Conservation (phyloP, 2,113 vertebrate genomes). For the Pachypanchax playfairii region DNA sequence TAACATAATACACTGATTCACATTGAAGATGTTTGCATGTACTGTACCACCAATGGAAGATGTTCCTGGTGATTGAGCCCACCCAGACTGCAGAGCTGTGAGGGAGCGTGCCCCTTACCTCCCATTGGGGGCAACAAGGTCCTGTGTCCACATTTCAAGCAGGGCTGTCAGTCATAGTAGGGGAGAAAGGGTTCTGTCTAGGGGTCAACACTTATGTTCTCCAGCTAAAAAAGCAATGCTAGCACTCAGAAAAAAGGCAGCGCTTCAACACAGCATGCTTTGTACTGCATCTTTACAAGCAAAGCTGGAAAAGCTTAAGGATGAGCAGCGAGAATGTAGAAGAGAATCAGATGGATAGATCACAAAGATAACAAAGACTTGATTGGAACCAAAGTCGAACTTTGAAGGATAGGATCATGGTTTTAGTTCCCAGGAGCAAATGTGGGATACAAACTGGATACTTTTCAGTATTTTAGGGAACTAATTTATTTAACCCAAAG, state of each 20-base stretch:
- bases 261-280: slow-evolving; percentile 75
- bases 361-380: not conserved
- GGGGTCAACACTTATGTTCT: slow-evolving; percentile 83
- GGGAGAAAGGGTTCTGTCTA: slow-evolving; percentile 78
- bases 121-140: slow-evolving; percentile 76
- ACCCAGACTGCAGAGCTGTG: slow-evolving; percentile 79
- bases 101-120: slow-evolving; percentile 71
- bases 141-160: slow-evolving; percentile 75
- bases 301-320: slow-evolving; percentile 38
- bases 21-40: slow-evolving; percentile 73
- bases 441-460: too few relatives aligned
- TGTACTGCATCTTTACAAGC: slow-evolving; percentile 69
- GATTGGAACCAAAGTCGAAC: not conserved
- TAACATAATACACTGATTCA: slow-evolving; percentile 71
- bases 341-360: slow-evolving; percentile 14
- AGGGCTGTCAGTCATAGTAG: slow-evolving; percentile 78
- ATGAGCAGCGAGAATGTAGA: slow-evolving; percentile 48
- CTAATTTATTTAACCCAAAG: too few relatives aligned
- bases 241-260: slow-evolving; percentile 64
- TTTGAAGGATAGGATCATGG: too few relatives aligned
- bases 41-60: slow-evolving; percentile 72
- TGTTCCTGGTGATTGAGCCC: slow-evolving; percentile 74
- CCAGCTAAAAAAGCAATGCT: slow-evolving; percentile 86
- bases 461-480: too few relatives aligned
- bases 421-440: not conserved